Evolutionary conservation across 2,888 invertebrate species (phyloP), one percentile per base, ranked within the genome.

Genomic region (Chloromyia formosa): DNA sequence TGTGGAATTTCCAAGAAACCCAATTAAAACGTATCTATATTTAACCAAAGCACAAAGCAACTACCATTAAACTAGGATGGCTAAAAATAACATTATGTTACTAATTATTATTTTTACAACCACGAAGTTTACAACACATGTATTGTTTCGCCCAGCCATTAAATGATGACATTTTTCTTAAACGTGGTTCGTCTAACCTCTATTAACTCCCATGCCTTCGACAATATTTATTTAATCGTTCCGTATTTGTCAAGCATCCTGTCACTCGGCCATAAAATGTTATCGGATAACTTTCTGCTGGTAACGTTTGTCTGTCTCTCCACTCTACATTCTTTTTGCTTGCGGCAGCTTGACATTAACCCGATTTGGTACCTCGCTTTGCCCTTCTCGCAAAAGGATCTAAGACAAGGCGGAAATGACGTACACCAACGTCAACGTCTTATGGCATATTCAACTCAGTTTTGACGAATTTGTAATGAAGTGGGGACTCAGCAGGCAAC

Each of bases 261-360:
- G 66, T 20, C 49, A 66, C 45, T 49, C 45, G 9, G 71, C 71
- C 14, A 71, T 71, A 40, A 71, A 71, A 58, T 56, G 2, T 58
- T 71, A 71, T 71, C 40, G 71, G 42, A 20, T 16, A 56, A 58
- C 71, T 71, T 71, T 71, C 20, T 14, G 56, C 18, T 53, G 20
- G 56, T n/a, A n/a, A n/a, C n/a, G n/a, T n/a, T n/a, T n/a, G n/a
- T n/a, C n/a, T n/a, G n/a, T n/a, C 49, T 22, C 35, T 14, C 18
- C 22, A n/a, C n/a, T n/a, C n/a, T n/a, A n/a, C n/a, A 7, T 5
- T 20, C 56, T 20, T 18, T 16, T 20, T 7, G 27, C 27, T 35
- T 7, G 27, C 56, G 18, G 56, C 22, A 56, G 27, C 27, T 35
- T 35, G 27, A 35, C 27, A 4, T 35, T 35, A 7, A 35, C 27